Evolutionary conservation across 2,797 vertebrate species (phyloP), one percentile per base, ranked within the genome.

Genomic region (Rhinoraja longicauda): DNA sequence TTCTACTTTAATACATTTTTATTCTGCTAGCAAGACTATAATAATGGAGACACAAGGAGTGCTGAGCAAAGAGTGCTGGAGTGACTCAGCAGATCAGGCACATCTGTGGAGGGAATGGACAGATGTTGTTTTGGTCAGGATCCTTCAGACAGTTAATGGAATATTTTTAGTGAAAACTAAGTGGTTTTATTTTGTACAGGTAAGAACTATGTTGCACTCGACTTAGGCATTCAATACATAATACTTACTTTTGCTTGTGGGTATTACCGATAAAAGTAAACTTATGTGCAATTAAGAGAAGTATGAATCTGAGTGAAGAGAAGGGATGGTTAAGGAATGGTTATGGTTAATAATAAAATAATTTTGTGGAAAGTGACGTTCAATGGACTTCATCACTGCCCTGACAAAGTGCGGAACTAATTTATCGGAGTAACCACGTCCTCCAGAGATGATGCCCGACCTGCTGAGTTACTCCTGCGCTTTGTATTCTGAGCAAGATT

Each of bases 11-110:
- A 67, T 36, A 13, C 24, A 6, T 82, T 79, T 93, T 88, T 15
- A n/a, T 75, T 93, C 67, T 70, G 39, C 36, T 24, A 82, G 26
- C 13, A 81, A 4, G 62, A 53, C n/a, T 93, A 73, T 93, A 45
- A 39, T 45, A 45, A 45, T 45, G 39, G 39, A 0, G 39, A 45
- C 39, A 45, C 39, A 45, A 45, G 32, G 32, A 32, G 32, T 32
- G n/a, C n/a, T n/a, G n/a, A n/a, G n/a, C n/a, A n/a, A n/a, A n/a
- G n/a, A n/a, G n/a, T n/a, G 39, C 39, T 45, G 39, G 39, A 45
- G 1, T 45, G 45, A 45, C 39, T 45, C 39, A 45, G 39, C 39
- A 45, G 39, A 45, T 45, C 39, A 45, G 39, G 39, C 45, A 39
- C 39, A 45, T 45, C 39, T 45, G 39, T 45, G 39, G 39, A 45